Conservation (phyloP, 2,797 vertebrate species). For the Falco rusticolus region DNA sequence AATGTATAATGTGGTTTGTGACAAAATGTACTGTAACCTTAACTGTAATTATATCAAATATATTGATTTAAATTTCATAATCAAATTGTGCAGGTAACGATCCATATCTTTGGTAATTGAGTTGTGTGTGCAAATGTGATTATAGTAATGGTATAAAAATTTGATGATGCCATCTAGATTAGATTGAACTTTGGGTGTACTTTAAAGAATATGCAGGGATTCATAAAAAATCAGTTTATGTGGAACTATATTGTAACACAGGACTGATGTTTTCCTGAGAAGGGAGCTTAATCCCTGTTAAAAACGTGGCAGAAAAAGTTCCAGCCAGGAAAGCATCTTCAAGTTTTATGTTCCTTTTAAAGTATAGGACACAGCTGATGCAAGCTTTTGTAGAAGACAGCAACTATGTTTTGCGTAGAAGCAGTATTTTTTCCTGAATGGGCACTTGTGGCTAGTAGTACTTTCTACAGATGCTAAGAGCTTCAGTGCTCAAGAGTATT, state of each 20-base stretch:
- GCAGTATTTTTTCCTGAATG: not conserved
- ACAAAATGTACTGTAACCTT: conserved; percentile 76
- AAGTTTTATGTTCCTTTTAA: not conserved
- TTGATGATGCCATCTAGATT: conserved; percentile 77
- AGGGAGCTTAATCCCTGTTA: conserved; percentile 29
- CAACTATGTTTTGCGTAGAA: not conserved
- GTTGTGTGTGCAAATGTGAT: conserved; percentile 77
- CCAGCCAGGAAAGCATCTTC: not conserved
- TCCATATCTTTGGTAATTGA: conserved; percentile 76
- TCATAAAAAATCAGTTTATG: conserved; percentile 71
- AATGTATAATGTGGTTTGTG: conserved; percentile 66
- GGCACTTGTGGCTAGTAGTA: not conserved
- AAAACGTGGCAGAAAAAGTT: conserved; percentile 34
- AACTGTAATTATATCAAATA: conserved; percentile 76
- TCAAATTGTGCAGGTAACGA: conserved; percentile 73
- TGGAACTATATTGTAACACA: conserved; percentile 43
- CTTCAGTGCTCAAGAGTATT: not conserved
- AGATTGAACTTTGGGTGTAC: conserved; percentile 78
- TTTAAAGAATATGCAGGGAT: conserved; percentile 75
- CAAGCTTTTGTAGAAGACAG: not conserved
- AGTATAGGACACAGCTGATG: not conserved
- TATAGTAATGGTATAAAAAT: conserved; percentile 77
- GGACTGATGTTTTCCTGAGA: conserved; percentile 45
- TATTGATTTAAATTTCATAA: conserved; percentile 77
- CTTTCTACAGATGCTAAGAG: not conserved